Evolutionary conservation across 2,113 vertebrate genomes (phyloP).

Genomic region (Telmatochromis sp.): DNA sequence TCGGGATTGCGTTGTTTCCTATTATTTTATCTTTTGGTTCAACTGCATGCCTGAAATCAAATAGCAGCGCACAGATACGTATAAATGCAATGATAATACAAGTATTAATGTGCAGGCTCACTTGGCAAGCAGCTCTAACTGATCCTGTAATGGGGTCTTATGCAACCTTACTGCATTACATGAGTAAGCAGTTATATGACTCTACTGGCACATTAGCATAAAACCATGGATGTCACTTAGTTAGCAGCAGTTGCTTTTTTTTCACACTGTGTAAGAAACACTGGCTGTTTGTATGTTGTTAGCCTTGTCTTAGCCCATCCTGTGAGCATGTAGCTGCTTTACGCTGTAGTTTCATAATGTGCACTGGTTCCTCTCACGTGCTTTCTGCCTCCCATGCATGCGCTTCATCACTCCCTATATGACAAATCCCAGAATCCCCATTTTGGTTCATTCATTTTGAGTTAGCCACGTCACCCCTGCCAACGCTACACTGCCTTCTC

Average conservation of each 20-base stretch:
- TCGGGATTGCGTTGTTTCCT: not conserved
- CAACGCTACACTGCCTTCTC: conserved; percentile 27
- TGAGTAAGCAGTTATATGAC: not conserved
- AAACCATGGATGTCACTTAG: not conserved
- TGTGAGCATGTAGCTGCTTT: not conserved
- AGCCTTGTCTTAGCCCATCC: not conserved
- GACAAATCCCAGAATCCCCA: not conserved
- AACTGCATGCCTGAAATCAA: not conserved
- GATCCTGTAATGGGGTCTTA: not conserved
- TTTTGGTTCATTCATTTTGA: conserved; percentile 21
- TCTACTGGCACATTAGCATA: not conserved
- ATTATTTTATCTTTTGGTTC: not conserved
- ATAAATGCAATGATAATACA: not conserved
- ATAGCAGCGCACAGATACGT: not conserved
- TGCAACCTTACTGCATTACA: not conserved
- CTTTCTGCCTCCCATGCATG: not conserved
- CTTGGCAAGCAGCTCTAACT: not conserved
- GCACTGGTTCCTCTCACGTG: not conserved
- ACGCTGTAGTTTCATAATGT: not conserved
- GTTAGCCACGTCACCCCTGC: conserved; percentile 43
- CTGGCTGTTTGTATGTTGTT: not conserved
- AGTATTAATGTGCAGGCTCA: not conserved
- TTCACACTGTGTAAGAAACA: not conserved
- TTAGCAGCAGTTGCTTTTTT: not conserved
- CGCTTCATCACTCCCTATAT: not conserved